Base-by-base conservation (phyloP, 2,888 invertebrate species). In the Crepidodera aurea region DNA sequence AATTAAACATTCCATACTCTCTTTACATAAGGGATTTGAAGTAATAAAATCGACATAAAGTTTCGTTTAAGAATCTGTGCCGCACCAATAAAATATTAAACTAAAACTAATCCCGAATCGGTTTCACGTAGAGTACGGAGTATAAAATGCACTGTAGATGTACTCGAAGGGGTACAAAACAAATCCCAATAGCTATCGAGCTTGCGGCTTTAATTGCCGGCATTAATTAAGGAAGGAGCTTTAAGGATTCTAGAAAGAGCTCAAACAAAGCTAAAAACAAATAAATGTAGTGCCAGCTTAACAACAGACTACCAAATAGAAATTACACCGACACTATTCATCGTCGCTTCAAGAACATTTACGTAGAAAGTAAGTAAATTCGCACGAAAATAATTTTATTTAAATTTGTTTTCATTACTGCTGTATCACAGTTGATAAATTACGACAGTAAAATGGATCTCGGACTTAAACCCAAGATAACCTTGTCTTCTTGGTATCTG, bases 161-260 rank as follows among this genome's bases (percentile, higher is more conserved):
- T 39, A 48, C 25, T 12, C 16, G 13, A 48, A 12, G 16, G 34
- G 13, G 27, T 44, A 44, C 46, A 16, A 44, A 50, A 59, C 51
- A 53, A 60, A 53, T 60, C 44, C 51, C 59, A 48, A 48, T 57
- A 60, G 53, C 44, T 53, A 60, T 60, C 19, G 56, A 50, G 40
- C 39, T 44, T 57, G 55, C 15, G 32, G 51, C 42, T 44, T 27
- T 46, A 62, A 62, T 57, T 62, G 55, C 57, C 22, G 19, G 44
- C 51, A 62, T 62, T 51, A 62, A 62, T 62, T 57, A 57, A 51
- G 51, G 27, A 46, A 18, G 29, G 53, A 37, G 57, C 48, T 62
- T 57, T 46, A 62, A 50, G 57, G 51, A 34, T 51, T 39, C 56
- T 16, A 22, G 32, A 34, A 48, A 56, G 42, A 44, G 55, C 34